Conservation (phyloP, 2,797 vertebrate species). For the Sebastes jordani region DNA sequence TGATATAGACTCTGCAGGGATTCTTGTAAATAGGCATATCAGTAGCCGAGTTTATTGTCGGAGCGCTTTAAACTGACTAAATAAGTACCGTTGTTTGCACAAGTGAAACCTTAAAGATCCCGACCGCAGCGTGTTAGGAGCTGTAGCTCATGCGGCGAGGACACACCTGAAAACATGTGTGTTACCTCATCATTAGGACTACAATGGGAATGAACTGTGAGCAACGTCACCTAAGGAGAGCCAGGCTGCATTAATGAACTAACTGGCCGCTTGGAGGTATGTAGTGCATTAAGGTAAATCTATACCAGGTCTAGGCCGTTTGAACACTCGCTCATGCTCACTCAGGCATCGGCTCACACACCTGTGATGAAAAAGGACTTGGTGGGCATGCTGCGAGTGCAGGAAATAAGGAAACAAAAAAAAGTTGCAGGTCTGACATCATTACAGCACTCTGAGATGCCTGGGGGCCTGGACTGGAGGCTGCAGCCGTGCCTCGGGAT, state of each 20-base stretch:
- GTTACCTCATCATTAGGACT: constrained; percentile 67
- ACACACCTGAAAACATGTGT: constrained; percentile 78
- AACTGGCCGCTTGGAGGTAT: constrained; percentile 54
- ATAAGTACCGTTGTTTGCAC: constrained; percentile 42
- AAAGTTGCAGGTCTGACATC: constrained; percentile 50
- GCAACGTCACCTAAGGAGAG: constrained; percentile 61
- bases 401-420: constrained; percentile 57
- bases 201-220: constrained; percentile 81
- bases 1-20: constrained; percentile 54
- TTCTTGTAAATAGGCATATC: constrained; percentile 69
- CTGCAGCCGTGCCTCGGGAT: constrained; percentile 33
- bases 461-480: constrained; percentile 40
- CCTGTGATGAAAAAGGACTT: constrained; percentile 63
- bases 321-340: constrained; percentile 44
- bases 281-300: constrained; percentile 71
- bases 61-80: constrained; percentile 45
- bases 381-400: constrained; percentile 47
- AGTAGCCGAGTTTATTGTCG: constrained; percentile 53
- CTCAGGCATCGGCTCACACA: constrained; percentile 52
- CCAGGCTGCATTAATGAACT: constrained; percentile 70
- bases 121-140: constrained; percentile 5
- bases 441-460: constrained; percentile 54
- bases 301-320: constrained; percentile 63
- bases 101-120: constrained; percentile 31
- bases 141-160: constrained; percentile 34